Evolutionary conservation across 2,113 vertebrate species (phyloP).

Genomic region (Microcebus tavaratra): DNA sequence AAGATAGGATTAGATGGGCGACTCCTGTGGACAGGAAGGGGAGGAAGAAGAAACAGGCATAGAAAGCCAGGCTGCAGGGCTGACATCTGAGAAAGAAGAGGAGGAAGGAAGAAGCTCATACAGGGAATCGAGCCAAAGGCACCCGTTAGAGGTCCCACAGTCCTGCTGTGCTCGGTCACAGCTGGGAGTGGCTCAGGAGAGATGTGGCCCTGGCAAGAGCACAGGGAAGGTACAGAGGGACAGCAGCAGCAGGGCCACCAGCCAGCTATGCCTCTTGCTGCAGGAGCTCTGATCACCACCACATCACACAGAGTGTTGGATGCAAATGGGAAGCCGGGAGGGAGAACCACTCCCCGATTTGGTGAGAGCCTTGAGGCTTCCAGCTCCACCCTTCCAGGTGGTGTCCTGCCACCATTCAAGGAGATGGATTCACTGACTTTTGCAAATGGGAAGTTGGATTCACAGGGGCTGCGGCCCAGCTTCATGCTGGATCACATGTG

Average conservation of each 20-base stretch:
- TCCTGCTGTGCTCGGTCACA: background rate
- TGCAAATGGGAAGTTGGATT: background rate
- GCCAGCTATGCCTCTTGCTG: background rate
- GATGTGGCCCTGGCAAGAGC: background rate
- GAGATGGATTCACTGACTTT: background rate
- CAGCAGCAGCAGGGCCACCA: background rate
- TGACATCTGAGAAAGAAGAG: background rate
- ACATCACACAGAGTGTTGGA: background rate
- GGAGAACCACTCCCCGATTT: background rate
- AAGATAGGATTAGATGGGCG: background rate
- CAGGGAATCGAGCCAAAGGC: background rate
- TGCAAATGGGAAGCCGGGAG: background rate
- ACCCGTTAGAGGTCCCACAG: background rate
- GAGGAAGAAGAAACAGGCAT: background rate
- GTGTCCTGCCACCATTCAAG: background rate
- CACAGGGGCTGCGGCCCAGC: background rate
- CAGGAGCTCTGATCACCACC: background rate
- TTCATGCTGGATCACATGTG: accelerated
- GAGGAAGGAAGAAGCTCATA: background rate
- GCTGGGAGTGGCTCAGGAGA: background rate
- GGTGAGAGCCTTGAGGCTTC: background rate
- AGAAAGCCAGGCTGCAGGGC: background rate
- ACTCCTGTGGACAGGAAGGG: background rate
- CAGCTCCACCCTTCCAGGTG: background rate
- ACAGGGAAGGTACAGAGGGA: no score